Conservation (phyloP, 2,888 invertebrate species). For the Leptopterna dolabrata region DNA sequence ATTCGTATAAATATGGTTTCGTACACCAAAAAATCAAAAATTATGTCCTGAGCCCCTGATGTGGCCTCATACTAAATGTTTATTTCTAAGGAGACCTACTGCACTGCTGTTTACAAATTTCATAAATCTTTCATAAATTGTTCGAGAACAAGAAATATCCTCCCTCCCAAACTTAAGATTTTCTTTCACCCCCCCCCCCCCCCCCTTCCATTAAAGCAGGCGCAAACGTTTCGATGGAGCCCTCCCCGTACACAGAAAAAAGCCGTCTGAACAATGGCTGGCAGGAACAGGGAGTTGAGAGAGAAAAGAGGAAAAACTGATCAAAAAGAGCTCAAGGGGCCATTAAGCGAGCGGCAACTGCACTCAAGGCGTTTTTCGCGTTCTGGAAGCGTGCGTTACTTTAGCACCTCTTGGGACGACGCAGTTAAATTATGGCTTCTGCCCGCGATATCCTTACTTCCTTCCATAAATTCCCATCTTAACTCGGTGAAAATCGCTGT, state of each 20-base stretch:
- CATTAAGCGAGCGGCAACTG: conserved; percentile 47
- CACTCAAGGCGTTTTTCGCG: conserved; percentile 41
- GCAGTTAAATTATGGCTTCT: conserved; percentile 22
- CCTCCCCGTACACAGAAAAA: neutral
- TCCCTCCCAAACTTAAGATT: neutral
- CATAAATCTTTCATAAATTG: neutral
- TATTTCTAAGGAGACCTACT: no score
- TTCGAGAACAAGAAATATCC: neutral
- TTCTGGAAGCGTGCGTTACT: conserved; percentile 11
- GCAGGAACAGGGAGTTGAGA: neutral
- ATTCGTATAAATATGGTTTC: no score
- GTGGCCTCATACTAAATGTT: no score
- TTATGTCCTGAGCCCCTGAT: no score
- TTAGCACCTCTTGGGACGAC: conserved; percentile 42
- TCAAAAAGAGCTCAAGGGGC: conserved; percentile 52
- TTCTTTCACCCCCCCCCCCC: no score
- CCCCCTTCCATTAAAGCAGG: conserved; percentile 33
- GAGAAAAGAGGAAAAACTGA: conserved; percentile 34
- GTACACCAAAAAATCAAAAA: no score
- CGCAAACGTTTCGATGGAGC: conserved; percentile 29
- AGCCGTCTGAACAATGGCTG: conserved; percentile 25
- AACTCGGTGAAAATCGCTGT: conserved; percentile 9
- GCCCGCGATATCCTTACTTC: conserved; percentile 23
- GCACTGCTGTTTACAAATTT: no score
- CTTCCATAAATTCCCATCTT: conserved; percentile 44